These are phyloP conservation scores for Leptogaster cylindrica DNA, from an alignment of 2,888 invertebrate species.

Conservation along the genomic window DNA sequence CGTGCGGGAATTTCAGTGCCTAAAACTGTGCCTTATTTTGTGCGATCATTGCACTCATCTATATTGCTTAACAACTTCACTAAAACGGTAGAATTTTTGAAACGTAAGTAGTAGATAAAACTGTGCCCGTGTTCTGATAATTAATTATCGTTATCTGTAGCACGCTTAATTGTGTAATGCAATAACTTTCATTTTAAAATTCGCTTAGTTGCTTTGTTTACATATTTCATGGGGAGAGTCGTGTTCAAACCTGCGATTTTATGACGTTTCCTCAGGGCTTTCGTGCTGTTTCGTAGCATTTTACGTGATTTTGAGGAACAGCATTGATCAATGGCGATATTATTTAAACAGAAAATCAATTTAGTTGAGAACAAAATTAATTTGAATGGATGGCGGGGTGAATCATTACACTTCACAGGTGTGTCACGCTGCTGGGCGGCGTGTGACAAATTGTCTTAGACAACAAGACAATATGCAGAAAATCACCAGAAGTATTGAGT, in stretches of 20 bases:
- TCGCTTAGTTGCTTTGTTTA: constrained; percentile 34
- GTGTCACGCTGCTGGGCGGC: too few relatives aligned
- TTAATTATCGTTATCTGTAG: too few relatives aligned
- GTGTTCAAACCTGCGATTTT: too few relatives aligned
- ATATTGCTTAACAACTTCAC: constrained; percentile 17
- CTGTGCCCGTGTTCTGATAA: background rate
- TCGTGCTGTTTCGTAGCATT: background rate
- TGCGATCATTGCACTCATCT: constrained; percentile 36
- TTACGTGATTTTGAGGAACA: constrained; percentile 12
- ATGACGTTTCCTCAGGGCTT: constrained; percentile 2
- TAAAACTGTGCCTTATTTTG: constrained; percentile 38
- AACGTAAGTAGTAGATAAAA: constrained; percentile 31
- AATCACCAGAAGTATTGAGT: background rate
- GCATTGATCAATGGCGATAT: constrained; percentile 29
- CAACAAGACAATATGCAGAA: too few relatives aligned
- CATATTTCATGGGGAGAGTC: constrained; percentile 33
- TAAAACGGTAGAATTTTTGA: background rate
- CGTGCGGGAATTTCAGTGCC: constrained; percentile 26
- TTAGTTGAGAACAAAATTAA: constrained; percentile 27
- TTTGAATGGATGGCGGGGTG: too few relatives aligned
- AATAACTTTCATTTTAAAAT: too few relatives aligned
- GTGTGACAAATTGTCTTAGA: too few relatives aligned
- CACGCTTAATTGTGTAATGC: too few relatives aligned
- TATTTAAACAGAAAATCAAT: constrained; percentile 24
- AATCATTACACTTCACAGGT: constrained; percentile 38